Conservation (phyloP, 2,888 invertebrate species). For the Acanthosepion pharaonis region DNA sequence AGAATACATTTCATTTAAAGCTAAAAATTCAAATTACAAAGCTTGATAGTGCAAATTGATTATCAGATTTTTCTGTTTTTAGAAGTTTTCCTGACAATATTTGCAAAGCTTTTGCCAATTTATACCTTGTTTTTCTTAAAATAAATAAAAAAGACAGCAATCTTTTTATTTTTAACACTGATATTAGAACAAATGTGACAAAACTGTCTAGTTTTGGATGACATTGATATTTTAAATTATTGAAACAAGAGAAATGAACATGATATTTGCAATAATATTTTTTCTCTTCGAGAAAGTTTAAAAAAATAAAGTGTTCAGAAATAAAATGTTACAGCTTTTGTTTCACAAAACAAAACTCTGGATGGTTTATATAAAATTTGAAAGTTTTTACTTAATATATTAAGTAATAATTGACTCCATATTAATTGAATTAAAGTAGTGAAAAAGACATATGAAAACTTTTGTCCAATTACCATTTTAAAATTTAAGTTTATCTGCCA, state of each 20-base stretch:
- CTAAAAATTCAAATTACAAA: neutral
- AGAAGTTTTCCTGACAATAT: neutral
- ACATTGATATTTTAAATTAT: too few species aligned
- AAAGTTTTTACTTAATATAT: neutral
- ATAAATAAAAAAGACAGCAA: too few species aligned
- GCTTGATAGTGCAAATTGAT: neutral
- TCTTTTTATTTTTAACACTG: too few species aligned
- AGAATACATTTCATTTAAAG: neutral
- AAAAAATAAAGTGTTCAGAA: neutral
- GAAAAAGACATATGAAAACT: neutral
- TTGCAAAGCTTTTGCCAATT: neutral
- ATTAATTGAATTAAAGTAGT: neutral
- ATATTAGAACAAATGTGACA: too few species aligned
- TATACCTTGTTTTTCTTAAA: neutral
- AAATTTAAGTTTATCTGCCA: neutral
- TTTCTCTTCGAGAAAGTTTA: neutral
- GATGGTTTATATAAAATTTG: neutral
- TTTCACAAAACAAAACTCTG: neutral
- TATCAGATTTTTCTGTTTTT: neutral
- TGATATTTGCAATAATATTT: neutral
- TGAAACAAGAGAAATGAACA: too few species aligned
- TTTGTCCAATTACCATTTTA: neutral
- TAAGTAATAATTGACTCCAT: neutral
- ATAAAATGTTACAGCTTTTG: neutral
- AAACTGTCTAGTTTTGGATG: too few species aligned